A percentile compares a stretch with the other conserved stretches of the same genome.
These are phyloP conservation scores for Mya arenaria DNA, from an alignment of 1,140 invertebrate genomes.

Conservation along the genomic window DNA sequence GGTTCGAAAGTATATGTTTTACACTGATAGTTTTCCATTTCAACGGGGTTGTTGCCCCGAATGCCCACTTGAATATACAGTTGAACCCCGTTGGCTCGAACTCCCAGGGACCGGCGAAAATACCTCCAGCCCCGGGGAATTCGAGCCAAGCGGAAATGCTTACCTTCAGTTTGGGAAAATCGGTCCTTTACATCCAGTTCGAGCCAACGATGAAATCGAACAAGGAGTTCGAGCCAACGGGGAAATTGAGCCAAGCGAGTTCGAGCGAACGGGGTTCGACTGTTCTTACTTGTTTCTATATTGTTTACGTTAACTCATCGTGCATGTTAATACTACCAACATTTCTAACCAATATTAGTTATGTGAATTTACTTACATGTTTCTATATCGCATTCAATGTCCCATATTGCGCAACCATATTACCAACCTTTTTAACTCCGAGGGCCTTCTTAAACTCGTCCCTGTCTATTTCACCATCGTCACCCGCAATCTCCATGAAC, in stretches of 20 bases:
- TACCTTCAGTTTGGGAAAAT: too few relatives aligned
- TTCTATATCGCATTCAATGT: neutral
- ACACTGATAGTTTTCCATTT: too few relatives aligned
- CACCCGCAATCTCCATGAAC: constrained; percentile 44
- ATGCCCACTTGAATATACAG: too few relatives aligned
- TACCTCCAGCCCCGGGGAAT: too few relatives aligned
- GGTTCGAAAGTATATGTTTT: too few relatives aligned
- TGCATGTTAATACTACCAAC: neutral
- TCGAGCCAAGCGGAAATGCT: too few relatives aligned
- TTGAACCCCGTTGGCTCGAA: too few relatives aligned
- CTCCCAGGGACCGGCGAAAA: too few relatives aligned
- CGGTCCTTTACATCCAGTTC: too few relatives aligned
- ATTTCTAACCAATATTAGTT: neutral
- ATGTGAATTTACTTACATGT: neutral
- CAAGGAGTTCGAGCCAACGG: too few relatives aligned
- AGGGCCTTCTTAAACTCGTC: constrained; percentile 36
- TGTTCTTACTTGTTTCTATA: neutral
- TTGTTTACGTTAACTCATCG: neutral
- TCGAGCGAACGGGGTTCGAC: neutral
- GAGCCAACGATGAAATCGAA: too few relatives aligned
- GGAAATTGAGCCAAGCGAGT: neutral
- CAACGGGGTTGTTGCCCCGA: too few relatives aligned
- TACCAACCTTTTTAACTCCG: constrained; percentile 39
- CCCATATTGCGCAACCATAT: neutral
- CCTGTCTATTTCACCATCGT: constrained; percentile 17